These are phyloP conservation scores for Drosophila quadrilineata DNA, from an alignment of 1,140 invertebrate genomes.

Conservation along the genomic window DNA sequence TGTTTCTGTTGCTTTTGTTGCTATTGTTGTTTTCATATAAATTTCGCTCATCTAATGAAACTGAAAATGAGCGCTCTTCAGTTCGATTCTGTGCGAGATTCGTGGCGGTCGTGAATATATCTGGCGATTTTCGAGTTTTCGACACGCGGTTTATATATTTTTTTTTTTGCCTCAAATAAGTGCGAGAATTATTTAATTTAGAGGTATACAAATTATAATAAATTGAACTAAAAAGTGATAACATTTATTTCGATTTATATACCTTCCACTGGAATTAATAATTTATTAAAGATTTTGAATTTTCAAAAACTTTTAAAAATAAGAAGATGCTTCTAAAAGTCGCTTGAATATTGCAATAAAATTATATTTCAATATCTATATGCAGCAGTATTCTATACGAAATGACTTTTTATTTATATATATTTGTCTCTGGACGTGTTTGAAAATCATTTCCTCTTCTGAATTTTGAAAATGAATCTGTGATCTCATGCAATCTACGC, in stretches of 20 bases:
- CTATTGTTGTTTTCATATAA: slow-evolving; percentile 1
- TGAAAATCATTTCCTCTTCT: neutral
- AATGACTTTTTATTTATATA: too few species aligned
- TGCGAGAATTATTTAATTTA: slow-evolving; percentile 5
- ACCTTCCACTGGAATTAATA: neutral
- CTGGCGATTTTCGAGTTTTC: neutral
- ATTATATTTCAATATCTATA: neutral
- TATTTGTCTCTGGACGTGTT: neutral
- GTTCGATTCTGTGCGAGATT: slow-evolving; percentile 58
- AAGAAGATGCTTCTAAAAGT: too few species aligned
- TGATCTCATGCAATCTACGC: slow-evolving; percentile 58
- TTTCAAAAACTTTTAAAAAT: neutral
- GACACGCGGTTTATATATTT: neutral
- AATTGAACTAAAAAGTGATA: too few species aligned
- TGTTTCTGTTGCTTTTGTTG: too few species aligned
- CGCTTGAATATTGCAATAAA: too few species aligned
- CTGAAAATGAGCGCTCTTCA: slow-evolving; percentile 44
- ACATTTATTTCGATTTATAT: neutral
- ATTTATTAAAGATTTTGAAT: neutral
- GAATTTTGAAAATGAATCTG: slow-evolving; percentile 38
- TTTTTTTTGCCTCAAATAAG: slow-evolving; percentile 9
- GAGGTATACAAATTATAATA: too few species aligned
- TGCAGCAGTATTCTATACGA: too few species aligned
- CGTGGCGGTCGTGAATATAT: slow-evolving; percentile 58
- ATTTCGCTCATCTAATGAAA: slow-evolving; percentile 32